Evolutionary conservation across 1,140 invertebrate species (phyloP).

Genomic region (Globodera rostochiensis): DNA sequence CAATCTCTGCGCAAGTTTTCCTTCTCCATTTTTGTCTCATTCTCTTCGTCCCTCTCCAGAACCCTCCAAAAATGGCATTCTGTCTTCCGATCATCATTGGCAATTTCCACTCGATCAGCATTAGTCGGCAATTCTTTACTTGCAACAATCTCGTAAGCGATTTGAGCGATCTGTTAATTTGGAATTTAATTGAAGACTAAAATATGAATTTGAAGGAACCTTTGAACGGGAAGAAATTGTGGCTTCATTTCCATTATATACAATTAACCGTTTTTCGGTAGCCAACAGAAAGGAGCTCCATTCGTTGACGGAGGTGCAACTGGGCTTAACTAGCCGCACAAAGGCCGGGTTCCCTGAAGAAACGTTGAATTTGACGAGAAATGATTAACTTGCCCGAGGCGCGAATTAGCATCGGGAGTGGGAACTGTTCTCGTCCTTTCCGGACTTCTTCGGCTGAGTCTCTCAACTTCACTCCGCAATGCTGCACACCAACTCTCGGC

Average conservation of each 20-base stretch:
- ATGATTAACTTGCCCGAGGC: neutral
- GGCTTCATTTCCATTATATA: constrained; percentile 45
- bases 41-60: constrained; percentile 21
- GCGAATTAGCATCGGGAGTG: constrained; percentile 42
- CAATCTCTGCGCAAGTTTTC: constrained; percentile 15
- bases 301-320: constrained; percentile 23
- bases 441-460: constrained; percentile 31
- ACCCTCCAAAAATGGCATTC: constrained; percentile 32
- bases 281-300: constrained; percentile 35
- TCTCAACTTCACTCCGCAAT: constrained; percentile 41
- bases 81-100: constrained; percentile 33
- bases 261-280: constrained; percentile 38
- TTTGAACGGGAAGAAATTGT: constrained; percentile 36
- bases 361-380: neutral
- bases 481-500: constrained; percentile 40
- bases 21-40: constrained; percentile 38
- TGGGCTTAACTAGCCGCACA: constrained; percentile 37
- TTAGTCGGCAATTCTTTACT: constrained; percentile 42
- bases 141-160: constrained; percentile 44
- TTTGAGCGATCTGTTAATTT: constrained; percentile 36
- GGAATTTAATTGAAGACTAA: neutral
- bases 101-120: constrained; percentile 37
- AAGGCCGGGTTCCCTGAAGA: constrained; percentile 8
- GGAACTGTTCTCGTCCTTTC: constrained; percentile 23
- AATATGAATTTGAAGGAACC: neutral